phyloP scores from a whole-genome alignment of 2,797 vertebrate species.

The Crypturellus tataupa region DNA sequence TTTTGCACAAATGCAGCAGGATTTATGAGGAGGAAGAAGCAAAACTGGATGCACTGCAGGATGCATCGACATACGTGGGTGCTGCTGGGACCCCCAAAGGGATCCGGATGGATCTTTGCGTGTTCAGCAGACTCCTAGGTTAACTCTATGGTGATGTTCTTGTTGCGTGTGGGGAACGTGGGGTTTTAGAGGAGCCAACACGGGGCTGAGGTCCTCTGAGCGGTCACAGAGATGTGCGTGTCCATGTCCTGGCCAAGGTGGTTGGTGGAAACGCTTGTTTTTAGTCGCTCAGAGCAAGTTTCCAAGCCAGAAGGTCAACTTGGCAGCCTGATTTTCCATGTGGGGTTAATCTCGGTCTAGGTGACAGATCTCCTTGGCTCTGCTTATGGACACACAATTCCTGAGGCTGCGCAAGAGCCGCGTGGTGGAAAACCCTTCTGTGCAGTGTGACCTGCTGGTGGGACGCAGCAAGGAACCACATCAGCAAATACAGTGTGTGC shows the following conservation, averaged over 20 bases:
- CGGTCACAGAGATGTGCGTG: no score
- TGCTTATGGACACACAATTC: rapidly evolving
- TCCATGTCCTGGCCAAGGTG: neutral
- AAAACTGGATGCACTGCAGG: neutral
- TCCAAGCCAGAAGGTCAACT: neutral
- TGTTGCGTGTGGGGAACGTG: neutral
- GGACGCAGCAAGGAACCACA: rapidly evolving
- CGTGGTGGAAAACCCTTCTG: neutral
- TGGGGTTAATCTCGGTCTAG: neutral
- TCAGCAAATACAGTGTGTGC: neutral
- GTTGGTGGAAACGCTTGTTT: neutral
- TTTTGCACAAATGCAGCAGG: neutral
- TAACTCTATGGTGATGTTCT: neutral
- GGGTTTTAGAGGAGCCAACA: neutral
- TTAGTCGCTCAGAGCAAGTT: neutral
- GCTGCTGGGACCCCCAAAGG: neutral
- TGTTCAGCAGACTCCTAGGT: neutral
- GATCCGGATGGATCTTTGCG: neutral
- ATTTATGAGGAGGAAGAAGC: neutral
- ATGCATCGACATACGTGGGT: rapidly evolving
- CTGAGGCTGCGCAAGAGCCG: neutral
- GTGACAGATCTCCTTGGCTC: rapidly evolving
- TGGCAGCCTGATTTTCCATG: neutral
- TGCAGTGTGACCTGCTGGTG: neutral
- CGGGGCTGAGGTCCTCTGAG: neutral